Conservation (phyloP, 1,140 invertebrate species). For the Tetramorium simillimum region DNA sequence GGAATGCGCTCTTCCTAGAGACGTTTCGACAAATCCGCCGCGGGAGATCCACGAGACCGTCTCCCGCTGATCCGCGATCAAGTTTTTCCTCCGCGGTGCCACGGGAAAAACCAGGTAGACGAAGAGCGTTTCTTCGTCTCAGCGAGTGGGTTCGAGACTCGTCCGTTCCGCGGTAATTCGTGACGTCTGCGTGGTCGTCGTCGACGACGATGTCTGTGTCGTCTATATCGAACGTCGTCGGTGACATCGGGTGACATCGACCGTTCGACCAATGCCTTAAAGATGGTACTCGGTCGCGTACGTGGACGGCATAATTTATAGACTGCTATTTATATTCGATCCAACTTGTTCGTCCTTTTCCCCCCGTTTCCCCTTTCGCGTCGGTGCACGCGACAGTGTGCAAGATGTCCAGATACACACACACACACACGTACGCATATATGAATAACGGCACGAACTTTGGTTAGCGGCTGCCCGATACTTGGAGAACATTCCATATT, state of each 20-base stretch:
- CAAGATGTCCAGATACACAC: not conserved
- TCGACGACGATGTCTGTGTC: conserved; percentile 10
- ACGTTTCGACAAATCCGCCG: conserved; percentile 68
- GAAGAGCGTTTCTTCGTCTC: conserved; percentile 27
- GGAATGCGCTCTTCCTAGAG: conserved; percentile 19
- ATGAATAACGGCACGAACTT: not conserved
- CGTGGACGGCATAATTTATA: conserved; percentile 78
- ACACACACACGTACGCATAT: not conserved
- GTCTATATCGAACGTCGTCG: conserved; percentile 29
- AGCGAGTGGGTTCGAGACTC: conserved; percentile 36
- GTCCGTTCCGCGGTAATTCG: conserved; percentile 50
- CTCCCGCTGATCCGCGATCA: conserved; percentile 59
- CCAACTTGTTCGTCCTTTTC: conserved; percentile 35
- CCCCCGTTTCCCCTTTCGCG: conserved; percentile 12
- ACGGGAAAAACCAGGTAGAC: conserved; percentile 62
- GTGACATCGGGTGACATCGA: conserved; percentile 72
- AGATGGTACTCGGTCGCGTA: conserved; percentile 74
- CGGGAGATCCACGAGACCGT: conserved; percentile 58
- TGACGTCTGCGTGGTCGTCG: conserved; percentile 11
- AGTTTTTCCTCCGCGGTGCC: conserved; percentile 59
- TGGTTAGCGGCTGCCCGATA: not conserved
- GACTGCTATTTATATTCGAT: conserved; percentile 75
- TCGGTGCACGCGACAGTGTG: conserved; percentile 16
- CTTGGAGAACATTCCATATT: not conserved
- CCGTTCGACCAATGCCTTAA: conserved; percentile 65